Evolutionary conservation across 2,888 invertebrate genomes (phyloP).

Genomic region (Cryptus armator): DNA sequence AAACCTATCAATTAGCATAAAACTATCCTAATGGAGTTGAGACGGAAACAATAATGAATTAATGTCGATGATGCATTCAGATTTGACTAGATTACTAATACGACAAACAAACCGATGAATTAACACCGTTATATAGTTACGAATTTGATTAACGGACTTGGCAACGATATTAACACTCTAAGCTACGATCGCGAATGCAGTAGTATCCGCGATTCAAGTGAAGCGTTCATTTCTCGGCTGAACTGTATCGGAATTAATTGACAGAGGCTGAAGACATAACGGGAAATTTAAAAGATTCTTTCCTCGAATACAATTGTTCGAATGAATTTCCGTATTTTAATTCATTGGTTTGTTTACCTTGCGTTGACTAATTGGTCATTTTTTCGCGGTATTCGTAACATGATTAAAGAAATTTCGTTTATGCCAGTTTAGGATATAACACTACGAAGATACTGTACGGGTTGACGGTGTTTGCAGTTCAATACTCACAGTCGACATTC

Average conservation of each 20-base stretch:
- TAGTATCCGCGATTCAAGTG: no score
- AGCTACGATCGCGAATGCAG: no score
- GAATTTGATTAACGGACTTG: no score
- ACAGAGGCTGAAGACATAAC: not conserved
- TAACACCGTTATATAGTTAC: no score
- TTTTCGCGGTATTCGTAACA: slow-evolving; percentile 1
- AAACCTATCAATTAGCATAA: not conserved
- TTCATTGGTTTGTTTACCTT: slow-evolving; percentile 7
- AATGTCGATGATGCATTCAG: not conserved
- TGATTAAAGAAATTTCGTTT: not conserved
- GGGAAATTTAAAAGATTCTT: no score
- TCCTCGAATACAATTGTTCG: not conserved
- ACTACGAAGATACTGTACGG: slow-evolving; percentile 1
- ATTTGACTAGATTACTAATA: slow-evolving; percentile 56
- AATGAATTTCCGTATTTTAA: not conserved
- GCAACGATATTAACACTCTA: no score
- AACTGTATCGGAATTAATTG: no score
- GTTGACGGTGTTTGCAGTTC: not conserved
- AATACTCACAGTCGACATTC: slow-evolving; percentile 15
- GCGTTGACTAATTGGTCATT: slow-evolving; percentile 3
- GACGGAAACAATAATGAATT: not conserved
- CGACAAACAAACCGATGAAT: not conserved
- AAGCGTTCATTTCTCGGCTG: not conserved
- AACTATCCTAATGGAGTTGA: not conserved
- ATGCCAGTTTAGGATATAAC: not conserved